Conservation (phyloP, 2,797 vertebrate species). For the Fundulus diaphanus region DNA sequence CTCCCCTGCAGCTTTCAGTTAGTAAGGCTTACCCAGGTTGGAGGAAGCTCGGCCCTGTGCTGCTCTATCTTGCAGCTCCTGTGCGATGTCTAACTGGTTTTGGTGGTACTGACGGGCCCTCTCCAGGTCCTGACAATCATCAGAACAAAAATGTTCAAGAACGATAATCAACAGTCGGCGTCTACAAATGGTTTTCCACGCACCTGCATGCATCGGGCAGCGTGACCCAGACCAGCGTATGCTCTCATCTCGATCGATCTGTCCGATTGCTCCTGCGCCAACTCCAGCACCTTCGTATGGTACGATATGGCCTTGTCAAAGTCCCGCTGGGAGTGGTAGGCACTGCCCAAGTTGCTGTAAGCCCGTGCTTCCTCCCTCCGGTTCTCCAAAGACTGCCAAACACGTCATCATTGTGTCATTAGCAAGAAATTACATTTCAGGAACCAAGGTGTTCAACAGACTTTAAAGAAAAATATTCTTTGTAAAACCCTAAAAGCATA, state of each 20-base stretch:
- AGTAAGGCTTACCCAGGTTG: slow-evolving; percentile 87
- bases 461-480: neutral
- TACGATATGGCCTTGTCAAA: slow-evolving; percentile 96
- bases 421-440: too few relatives aligned
- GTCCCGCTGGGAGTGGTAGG: slow-evolving; percentile 94
- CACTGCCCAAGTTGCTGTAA: slow-evolving; percentile 97
- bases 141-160: neutral
- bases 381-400: slow-evolving; percentile 81
- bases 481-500: neutral
- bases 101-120: slow-evolving; percentile 92
- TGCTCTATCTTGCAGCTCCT: slow-evolving; percentile 91
- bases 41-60: slow-evolving; percentile 94
- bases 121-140: slow-evolving; percentile 85
- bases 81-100: slow-evolving; percentile 89
- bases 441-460: neutral
- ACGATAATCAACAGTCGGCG: too few relatives aligned
- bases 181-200: slow-evolving; percentile 3
- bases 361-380: slow-evolving; percentile 92
- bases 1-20: neutral
- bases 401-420: neutral
- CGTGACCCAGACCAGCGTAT: slow-evolving; percentile 94
- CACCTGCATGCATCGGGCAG: slow-evolving; percentile 93
- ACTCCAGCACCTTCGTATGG: slow-evolving; percentile 90
- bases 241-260: slow-evolving; percentile 94
- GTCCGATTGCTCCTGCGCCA: slow-evolving; percentile 89